Base-by-base conservation (phyloP, 2,888 invertebrate species). In the Drosophila yooni region DNA sequence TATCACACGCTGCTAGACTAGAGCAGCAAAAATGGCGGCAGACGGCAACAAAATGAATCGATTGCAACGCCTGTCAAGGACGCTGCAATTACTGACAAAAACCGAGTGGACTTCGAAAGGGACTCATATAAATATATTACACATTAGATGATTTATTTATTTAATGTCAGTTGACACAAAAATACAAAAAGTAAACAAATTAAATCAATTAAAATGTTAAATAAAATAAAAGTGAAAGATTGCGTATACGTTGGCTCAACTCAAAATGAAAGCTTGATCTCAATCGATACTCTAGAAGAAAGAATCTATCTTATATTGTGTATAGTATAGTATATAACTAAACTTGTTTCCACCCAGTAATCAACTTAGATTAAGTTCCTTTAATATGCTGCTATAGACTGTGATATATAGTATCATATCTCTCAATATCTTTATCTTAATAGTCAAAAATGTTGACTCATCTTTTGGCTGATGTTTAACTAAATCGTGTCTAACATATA, bases 1-100 rank as follows among this genome's bases (percentile, higher is more conserved):
- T 8, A 33, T 33, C 33, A 33, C 27, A 63, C 54, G 63, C 33
- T 48, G 33, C 71, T 53, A 66, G 81, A 73, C 78, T 76, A 65
- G 77, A 63, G 77, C 60, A 64, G 56, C 63, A 61, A 79, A 81
- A 79, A 79, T 79, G 78, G 78, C 77, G 78, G 77, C 65, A 69
- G 54, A 29, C 52, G 25, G 13, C 34, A 21, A 18, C 8, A 27
- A 64, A 64, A 21, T 27, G 36, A 13, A 7, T 0, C 1, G 29
- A 51, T 36, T 38, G 72, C 72, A 72, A 10, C 62, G 76, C 0
- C 68, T 43, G 11, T 0, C 0, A 13, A 38, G 56, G 29, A 53
- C 76, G 33, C 78, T 78, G 53, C 29, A 61, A 31, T 31, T 13
- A n/a, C 15, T 13, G 4, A 1, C 18, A 21, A 13, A 2, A 27